These are phyloP conservation scores for Bolinopsis microptera DNA, from an alignment of 37 sponge, comb jelly and placozoan genomes.

Conservation along the genomic window DNA sequence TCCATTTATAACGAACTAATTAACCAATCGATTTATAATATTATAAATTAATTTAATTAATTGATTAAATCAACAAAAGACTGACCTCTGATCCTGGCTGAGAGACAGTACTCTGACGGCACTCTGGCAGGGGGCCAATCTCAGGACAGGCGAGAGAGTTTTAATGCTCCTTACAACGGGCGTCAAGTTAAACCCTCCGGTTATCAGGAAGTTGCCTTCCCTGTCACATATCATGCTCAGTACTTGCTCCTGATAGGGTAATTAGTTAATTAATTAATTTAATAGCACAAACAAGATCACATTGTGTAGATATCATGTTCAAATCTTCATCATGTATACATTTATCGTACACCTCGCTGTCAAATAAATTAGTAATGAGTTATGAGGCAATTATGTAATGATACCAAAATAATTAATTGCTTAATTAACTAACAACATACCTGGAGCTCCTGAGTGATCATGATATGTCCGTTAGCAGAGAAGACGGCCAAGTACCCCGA, in stretches of 20 bases:
- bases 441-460: conserved; percentile 36
- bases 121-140: conserved; percentile 46
- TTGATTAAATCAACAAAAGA: too few relatives aligned
- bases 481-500: conserved; percentile 78
- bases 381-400: too few relatives aligned
- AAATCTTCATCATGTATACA: too few relatives aligned
- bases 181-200: conserved; percentile 53
- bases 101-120: neutral
- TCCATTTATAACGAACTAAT: too few relatives aligned
- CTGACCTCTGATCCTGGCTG: conserved; percentile 39
- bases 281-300: too few relatives aligned
- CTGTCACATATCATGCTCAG: conserved; percentile 20
- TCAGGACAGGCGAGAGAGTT: neutral
- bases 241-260: conserved; percentile 50
- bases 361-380: too few relatives aligned
- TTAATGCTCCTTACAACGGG: neutral
- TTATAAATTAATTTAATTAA: too few relatives aligned
- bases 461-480: conserved; percentile 72
- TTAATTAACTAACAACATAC: neutral
- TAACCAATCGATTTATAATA: too few relatives aligned
- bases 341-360: too few relatives aligned
- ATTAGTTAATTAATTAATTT: too few relatives aligned
- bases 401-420: too few relatives aligned
- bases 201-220: conserved; percentile 49
- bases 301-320: too few relatives aligned